Evolutionary conservation across 2,113 vertebrate species (phyloP).

Genomic region (rabbit (Oryctolagus cuniculus)): DNA sequence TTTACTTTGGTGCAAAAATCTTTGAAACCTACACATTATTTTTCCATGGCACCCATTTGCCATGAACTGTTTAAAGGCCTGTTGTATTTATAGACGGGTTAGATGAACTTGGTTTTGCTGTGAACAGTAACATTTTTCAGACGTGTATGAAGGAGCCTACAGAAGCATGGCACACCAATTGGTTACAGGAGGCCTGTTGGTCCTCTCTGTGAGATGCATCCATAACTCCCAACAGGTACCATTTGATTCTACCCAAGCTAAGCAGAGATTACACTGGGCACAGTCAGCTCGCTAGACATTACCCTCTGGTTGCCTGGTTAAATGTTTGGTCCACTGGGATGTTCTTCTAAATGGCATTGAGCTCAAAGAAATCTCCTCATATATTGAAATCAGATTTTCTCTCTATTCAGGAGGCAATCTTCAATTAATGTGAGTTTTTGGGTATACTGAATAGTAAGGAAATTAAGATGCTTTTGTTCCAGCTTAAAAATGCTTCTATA

Average conservation of each 20-base stretch:
- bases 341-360: background rate
- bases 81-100: background rate
- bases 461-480: background rate
- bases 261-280: background rate
- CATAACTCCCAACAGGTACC: background rate
- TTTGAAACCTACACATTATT: too few relatives aligned
- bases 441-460: background rate
- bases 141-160: background rate
- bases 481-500: background rate
- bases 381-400: background rate
- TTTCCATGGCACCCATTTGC: too few relatives aligned
- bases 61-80: too few relatives aligned
- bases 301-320: background rate
- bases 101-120: background rate
- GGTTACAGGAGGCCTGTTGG: background rate
- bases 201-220: background rate
- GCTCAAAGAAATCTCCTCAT: background rate
- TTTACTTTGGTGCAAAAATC: too few relatives aligned
- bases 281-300: background rate
- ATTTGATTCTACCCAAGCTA: background rate
- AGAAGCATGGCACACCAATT: background rate
- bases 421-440: background rate
- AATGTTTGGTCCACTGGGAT: background rate
- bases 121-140: background rate
- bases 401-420: background rate